phyloP scores from a whole-genome alignment of 2,888 invertebrate species.

The Parelbella ahira region DNA sequence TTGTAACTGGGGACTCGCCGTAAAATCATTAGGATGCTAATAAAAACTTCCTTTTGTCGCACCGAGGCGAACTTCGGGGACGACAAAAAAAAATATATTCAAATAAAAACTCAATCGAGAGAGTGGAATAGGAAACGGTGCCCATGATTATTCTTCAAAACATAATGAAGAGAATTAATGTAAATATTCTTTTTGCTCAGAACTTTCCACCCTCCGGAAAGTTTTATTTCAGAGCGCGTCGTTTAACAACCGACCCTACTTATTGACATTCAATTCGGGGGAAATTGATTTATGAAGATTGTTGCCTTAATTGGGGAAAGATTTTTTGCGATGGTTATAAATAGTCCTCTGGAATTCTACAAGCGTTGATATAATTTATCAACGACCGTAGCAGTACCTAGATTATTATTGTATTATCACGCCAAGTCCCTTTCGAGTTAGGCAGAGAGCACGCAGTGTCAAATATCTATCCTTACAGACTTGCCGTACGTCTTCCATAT shows the following conservation, averaged over 20 bases:
- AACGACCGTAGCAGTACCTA: too few species aligned
- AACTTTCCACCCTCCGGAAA: conserved; percentile 78
- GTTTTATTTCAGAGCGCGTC: conserved; percentile 79
- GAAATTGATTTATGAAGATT: conserved; percentile 81
- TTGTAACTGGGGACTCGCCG: conserved; percentile 80
- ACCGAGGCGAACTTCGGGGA: conserved; percentile 70
- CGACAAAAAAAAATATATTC: conserved; percentile 75
- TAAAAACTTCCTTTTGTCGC: conserved; percentile 81
- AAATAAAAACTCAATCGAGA: conserved; percentile 80
- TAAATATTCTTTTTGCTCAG: conserved; percentile 79
- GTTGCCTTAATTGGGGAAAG: conserved; percentile 76
- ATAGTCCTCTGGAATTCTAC: conserved; percentile 20
- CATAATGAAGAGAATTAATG: conserved; percentile 82
- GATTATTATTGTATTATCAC: too few species aligned
- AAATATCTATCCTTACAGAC: too few species aligned
- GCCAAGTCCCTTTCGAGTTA: too few species aligned
- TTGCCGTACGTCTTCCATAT: too few species aligned
- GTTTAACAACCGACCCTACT: conserved; percentile 79
- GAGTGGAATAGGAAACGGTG: conserved; percentile 70
- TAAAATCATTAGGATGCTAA: conserved; percentile 83
- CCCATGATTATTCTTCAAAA: conserved; percentile 81
- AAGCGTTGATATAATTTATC: conserved; percentile 1
- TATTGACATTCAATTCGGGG: conserved; percentile 81
- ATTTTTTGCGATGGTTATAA: conserved; percentile 50
- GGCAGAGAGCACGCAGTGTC: too few species aligned